Evolutionary conservation across 1,140 invertebrate species (phyloP).

Genomic region (Penaeus chinensis): DNA sequence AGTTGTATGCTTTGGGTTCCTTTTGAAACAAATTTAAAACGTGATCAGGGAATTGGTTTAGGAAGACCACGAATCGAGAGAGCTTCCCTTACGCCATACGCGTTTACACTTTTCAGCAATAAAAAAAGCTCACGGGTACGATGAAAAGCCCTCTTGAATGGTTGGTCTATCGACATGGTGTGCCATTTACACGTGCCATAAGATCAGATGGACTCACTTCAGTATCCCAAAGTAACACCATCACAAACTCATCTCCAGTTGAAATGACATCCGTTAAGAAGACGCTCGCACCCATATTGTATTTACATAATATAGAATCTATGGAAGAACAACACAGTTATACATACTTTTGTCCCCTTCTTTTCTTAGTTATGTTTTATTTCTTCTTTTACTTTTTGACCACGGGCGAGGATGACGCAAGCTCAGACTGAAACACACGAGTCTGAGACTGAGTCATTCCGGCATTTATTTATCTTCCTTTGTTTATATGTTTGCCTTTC

Average conservation of each 20-base stretch:
- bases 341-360: not conserved
- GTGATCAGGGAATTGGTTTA: no score
- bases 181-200: no score
- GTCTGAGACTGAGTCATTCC: not conserved
- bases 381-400: not conserved
- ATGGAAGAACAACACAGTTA: constrained; percentile 50
- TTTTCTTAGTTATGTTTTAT: no score
- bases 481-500: not conserved
- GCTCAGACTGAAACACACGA: no score
- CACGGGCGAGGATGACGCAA: constrained; percentile 33
- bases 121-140: no score
- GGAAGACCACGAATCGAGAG: no score
- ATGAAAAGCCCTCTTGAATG: no score
- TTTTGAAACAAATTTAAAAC: not conserved
- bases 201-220: no score
- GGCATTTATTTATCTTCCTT: not conserved
- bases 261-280: constrained; percentile 16
- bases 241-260: constrained; percentile 33
- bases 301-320: constrained; percentile 23
- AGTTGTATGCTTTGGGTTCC: constrained; percentile 13
- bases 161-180: no score
- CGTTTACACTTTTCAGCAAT: no score
- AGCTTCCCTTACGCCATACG: no score
- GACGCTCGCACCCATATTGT: not conserved
- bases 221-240: no score